Evolutionary conservation across 2,888 invertebrate species (phyloP).

Genomic region (Tipula vernalis): DNA sequence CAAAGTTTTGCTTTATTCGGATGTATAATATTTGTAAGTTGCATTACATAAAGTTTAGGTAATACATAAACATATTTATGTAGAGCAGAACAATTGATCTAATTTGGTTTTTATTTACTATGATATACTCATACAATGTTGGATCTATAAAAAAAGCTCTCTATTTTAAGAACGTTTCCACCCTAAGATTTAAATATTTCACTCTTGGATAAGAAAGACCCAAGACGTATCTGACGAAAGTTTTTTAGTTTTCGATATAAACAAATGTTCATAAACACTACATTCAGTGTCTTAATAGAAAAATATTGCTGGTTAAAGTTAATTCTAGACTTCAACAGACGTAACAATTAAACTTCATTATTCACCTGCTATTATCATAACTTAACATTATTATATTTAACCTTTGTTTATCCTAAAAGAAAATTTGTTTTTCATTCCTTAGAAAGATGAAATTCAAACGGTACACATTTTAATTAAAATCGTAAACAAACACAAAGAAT

Average conservation of each 20-base stretch:
- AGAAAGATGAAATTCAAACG: background rate
- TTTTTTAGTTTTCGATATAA: too few relatives aligned
- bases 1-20: background rate
- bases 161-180: too few relatives aligned
- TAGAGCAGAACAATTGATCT: too few relatives aligned
- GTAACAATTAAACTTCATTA: background rate
- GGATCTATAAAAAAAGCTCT: too few relatives aligned
- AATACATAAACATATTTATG: too few relatives aligned
- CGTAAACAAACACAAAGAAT: background rate
- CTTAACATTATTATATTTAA: background rate
- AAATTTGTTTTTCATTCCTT: background rate
- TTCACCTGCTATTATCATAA: background rate
- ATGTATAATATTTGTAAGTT: background rate
- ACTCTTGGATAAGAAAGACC: too few relatives aligned
- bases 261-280: too few relatives aligned
- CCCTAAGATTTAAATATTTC: too few relatives aligned
- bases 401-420: background rate
- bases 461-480: background rate
- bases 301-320: background rate
- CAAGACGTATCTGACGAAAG: too few relatives aligned
- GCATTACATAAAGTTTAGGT: background rate
- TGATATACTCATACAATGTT: too few relatives aligned
- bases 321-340: background rate
- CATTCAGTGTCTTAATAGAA: background rate
- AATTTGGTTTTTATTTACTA: too few relatives aligned